phyloP scores from a whole-genome alignment of 92 coral and sea anemone species.

The Parazoanthus darwini region DNA sequence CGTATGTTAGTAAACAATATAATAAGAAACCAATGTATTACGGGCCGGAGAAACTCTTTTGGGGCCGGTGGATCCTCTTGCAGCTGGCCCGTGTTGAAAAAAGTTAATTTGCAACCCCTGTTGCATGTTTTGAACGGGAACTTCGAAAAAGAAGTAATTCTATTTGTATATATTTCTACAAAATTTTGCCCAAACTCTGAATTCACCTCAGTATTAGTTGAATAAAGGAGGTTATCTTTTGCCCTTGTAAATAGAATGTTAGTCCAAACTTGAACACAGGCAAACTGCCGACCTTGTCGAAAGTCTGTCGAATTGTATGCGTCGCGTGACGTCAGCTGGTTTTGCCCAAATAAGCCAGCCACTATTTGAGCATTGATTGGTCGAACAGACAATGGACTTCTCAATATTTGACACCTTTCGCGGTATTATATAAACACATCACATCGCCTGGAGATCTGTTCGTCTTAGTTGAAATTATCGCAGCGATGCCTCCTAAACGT shows the following conservation, averaged over 20 bases:
- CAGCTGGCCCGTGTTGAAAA: too few relatives aligned
- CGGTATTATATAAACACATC: background rate
- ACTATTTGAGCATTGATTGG: slow-evolving; percentile 17
- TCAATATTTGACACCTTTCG: background rate
- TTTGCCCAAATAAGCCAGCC: slow-evolving; percentile 19
- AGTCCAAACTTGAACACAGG: background rate
- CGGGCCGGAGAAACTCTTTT: too few relatives aligned
- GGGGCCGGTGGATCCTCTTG: too few relatives aligned
- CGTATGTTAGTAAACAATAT: too few relatives aligned
- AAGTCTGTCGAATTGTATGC: background rate
- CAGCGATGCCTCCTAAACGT: slow-evolving; percentile 74
- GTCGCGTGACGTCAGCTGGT: slow-evolving; percentile 9
- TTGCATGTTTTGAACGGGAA: too few relatives aligned
- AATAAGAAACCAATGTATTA: too few relatives aligned
- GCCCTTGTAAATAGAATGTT: background rate
- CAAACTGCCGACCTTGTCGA: background rate
- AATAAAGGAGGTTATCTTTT: background rate
- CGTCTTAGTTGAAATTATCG: too few relatives aligned
- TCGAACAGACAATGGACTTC: background rate
- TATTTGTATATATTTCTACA: too few relatives aligned
- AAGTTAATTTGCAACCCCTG: too few relatives aligned
- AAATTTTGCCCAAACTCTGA: too few relatives aligned
- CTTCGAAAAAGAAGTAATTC: too few relatives aligned
- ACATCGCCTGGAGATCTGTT: background rate
- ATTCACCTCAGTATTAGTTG: too few relatives aligned